Conservation (phyloP, 2,113 vertebrate genomes). For the Ranitomeya variabilis region DNA sequence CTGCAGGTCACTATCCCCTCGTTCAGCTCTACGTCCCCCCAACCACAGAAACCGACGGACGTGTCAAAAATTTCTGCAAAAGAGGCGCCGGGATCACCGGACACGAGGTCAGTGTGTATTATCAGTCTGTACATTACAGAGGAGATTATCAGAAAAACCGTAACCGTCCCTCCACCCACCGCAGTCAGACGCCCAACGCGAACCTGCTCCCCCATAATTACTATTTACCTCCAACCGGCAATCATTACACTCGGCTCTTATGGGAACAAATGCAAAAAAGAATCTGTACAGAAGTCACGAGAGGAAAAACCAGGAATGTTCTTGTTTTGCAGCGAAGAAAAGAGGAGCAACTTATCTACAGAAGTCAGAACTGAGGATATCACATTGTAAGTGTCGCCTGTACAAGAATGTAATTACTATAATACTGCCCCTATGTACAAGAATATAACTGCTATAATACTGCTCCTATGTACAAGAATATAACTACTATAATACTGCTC, state of each 20-base stretch:
- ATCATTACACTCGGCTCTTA: too few species aligned
- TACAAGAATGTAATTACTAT: not conserved
- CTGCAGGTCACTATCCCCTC: conserved; percentile 74
- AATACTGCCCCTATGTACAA: not conserved
- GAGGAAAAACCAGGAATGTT: not conserved
- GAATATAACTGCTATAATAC: not conserved
- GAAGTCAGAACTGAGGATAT: not conserved
- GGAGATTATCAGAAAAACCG: not conserved
- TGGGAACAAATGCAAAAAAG: too few species aligned
- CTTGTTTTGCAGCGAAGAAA: conserved; percentile 62
- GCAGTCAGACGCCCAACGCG: too few species aligned
- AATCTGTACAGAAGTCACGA: too few species aligned
- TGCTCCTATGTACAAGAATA: not conserved
- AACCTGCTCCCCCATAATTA: too few species aligned
- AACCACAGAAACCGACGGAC: conserved; percentile 64
- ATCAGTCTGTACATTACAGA: not conserved
- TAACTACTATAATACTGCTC: not conserved
- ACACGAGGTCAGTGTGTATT: not conserved
- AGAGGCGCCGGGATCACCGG: conserved; percentile 50
- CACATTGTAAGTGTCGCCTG: not conserved
- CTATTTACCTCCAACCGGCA: too few species aligned
- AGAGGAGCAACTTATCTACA: not conserved
- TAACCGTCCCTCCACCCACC: too few species aligned
- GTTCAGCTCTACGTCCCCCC: conserved; percentile 62
- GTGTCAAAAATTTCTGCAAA: conserved; percentile 63